Evolutionary conservation across 1,140 invertebrate species (phyloP), one percentile per base, ranked within the genome.

Genomic region (Lutraria rhynchaena): DNA sequence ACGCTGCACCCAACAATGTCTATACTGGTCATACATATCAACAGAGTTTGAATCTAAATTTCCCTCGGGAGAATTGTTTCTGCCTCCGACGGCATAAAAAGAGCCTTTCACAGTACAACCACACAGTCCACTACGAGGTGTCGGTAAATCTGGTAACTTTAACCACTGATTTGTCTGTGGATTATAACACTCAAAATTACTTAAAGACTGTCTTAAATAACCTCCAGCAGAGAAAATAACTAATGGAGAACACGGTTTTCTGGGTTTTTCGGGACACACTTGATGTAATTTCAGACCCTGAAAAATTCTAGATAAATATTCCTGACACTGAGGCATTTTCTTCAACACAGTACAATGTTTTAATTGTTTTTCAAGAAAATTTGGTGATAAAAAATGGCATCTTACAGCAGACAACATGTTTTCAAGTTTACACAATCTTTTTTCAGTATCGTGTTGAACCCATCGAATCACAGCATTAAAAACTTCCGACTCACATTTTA

Each of bases 171-270:
- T 95, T 85, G 97, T 96, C 85, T 96, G 95, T 9, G 96, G 95
- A 92, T 97, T 97, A 91, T 95, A 98, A 0, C 95, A 96, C 91
- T 98, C 97, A 83, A 98, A 92, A 58, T 95, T 94, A 90, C 97
- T 96, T 69, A 98, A 93, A 2, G 97, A 98, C 89, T 97, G 95
- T 81, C 95, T 94, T 53, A 96, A 95, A 90, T 98, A 98, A 15
- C 97, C 97, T 9, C 97, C 97, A 15, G 96, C 96, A 31, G 97
- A 95, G 90, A 97, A 98, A 83, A 98, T 97, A 49, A 98, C 95
- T 49, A 87, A 85, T 11, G 91, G 90, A 19, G 88, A 86, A 83
- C 87, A 90, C 13, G 91, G 90, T 77, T 86, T 88, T 69, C 91
- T 84, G 3, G 87, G 88, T 75, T 86, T 85, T 75, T 92, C 91